Base-by-base conservation (phyloP, 2,797 vertebrate genomes). In the Hoplostethus mediterraneus region DNA sequence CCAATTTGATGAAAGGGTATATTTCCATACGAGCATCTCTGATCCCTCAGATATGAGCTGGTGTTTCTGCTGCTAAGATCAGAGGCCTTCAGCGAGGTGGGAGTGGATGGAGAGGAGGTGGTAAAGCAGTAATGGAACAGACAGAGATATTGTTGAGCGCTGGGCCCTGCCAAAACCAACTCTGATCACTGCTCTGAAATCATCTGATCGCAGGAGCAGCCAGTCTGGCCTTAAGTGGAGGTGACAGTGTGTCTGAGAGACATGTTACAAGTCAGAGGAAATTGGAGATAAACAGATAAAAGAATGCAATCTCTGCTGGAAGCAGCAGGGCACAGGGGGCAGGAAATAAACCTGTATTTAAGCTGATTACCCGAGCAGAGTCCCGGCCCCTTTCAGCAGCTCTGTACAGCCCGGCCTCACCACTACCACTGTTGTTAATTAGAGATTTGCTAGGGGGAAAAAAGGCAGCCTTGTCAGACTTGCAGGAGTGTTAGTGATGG, bases 401-500 rank as follows among this genome's bases (percentile, higher is more conserved):
- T 89, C 90, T 52, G 68, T 71, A 80, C 75, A 73, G 84, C 67
- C 89, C 60, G 33, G 87, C 78, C 78, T 87, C 85, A 75, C 82
- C 77, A 21, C 85, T 91, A 86, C 93, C 92, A 90, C 89, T 83
- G 80, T 76, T 92, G 90, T 94, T 96, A 95, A 96, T 93, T 92
- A 95, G 95, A 90, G 93, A 87, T 93, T 59, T 90, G 88, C 84
- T 83, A 80, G 82, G 85, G 90, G 88, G 89, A 86, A 90, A 90
- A 87, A 86, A 93, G 91, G 88, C 90, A 87, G 91, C 91, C 93
- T 95, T 95, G 95, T 96, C 95, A 95, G 81, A 75, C 93, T 91
- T 92, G 90, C 93, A 92, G 91, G 90, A 94, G 95, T 94, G 95
- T 95, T 95, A 95, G 94, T 95, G 95, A 95, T 90, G 95, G 94